Evolutionary conservation across 2,113 vertebrate genomes (phyloP).

Genomic region (Psittacara wagleri): DNA sequence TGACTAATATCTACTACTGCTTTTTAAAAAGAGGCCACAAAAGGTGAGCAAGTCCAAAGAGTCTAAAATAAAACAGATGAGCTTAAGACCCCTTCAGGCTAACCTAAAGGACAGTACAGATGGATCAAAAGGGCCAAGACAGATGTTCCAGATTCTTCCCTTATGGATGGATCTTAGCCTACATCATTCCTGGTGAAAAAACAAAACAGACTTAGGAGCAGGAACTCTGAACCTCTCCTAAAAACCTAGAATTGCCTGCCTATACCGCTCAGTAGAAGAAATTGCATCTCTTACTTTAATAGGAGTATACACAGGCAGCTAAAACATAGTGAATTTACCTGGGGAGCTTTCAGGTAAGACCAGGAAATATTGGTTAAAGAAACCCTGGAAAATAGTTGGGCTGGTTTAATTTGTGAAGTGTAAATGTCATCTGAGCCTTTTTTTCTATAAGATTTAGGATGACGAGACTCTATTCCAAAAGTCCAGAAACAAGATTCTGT

Average conservation of each 20-base stretch:
- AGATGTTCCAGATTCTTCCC: not conserved
- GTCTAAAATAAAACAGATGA: conserved; percentile 4
- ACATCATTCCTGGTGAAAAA: not conserved
- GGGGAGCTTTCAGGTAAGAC: not conserved
- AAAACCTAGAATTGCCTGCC: not conserved
- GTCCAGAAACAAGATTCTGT: not conserved
- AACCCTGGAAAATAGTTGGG: not conserved
- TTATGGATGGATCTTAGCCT: not conserved
- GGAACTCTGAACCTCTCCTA: not conserved
- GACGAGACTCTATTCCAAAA: not conserved
- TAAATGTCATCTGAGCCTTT: not conserved
- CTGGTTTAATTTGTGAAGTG: not conserved
- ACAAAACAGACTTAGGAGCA: not conserved
- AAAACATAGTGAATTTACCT: not conserved
- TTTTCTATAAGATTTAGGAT: not conserved
- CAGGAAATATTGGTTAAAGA: not conserved
- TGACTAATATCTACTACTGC: not conserved
- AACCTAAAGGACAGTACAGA: not conserved
- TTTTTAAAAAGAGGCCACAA: not conserved
- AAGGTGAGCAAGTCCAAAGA: not conserved
- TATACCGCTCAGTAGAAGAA: not conserved
- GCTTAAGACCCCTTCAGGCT: not conserved
- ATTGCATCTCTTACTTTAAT: not conserved
- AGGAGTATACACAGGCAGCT: not conserved
- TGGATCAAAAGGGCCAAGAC: not conserved